phyloP scores from a whole-genome alignment of 2,797 vertebrate species.

The Tapera naevia region DNA sequence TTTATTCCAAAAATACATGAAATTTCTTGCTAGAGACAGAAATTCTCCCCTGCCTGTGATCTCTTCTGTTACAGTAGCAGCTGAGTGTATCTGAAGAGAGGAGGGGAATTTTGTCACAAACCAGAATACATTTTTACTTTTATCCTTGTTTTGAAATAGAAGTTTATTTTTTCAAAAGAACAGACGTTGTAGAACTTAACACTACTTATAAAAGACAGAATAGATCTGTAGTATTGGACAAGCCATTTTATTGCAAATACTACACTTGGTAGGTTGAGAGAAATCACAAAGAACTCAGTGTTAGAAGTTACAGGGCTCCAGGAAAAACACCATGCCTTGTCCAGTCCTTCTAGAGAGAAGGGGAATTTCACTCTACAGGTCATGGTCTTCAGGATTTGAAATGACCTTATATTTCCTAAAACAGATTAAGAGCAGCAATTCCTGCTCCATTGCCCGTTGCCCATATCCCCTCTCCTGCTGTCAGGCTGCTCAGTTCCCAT shows the following conservation, averaged over 20 bases:
- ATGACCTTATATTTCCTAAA: background rate
- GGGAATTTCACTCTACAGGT: background rate
- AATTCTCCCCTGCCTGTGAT: background rate
- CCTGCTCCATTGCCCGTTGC: fast-evolving
- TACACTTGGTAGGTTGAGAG: background rate
- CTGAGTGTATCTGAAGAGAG: background rate
- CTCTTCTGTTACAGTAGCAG: background rate
- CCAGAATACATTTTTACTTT: background rate
- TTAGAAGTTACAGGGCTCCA: background rate
- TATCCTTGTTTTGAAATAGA: background rate
- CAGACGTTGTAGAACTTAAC: background rate
- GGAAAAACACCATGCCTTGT: background rate
- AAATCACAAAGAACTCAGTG: background rate
- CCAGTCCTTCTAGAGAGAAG: background rate
- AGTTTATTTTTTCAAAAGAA: background rate
- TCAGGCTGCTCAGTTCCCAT: background rate
- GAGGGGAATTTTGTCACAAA: background rate
- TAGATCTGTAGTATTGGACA: background rate
- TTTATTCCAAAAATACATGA: background rate
- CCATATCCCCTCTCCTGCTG: too few relatives aligned
- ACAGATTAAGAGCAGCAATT: background rate
- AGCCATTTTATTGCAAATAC: background rate
- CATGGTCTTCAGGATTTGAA: background rate
- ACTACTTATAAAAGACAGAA: background rate
- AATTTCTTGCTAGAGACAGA: background rate